Evolutionary conservation across 2,113 vertebrate species (phyloP).

Genomic region (Suncus etruscus): DNA sequence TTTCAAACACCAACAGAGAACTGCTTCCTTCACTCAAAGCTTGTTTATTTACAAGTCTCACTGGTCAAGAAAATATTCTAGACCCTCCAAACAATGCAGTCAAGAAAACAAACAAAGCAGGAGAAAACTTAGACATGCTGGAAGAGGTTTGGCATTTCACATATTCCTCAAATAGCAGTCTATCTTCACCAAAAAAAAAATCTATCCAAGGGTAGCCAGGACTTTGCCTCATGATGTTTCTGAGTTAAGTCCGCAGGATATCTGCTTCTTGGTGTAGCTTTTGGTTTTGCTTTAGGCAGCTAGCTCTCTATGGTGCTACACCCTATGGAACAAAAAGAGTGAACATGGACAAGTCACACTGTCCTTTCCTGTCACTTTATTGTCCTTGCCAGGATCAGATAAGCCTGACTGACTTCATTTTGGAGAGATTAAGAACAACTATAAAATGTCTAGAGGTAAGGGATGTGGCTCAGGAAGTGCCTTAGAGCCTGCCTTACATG

Average conservation of each 20-base stretch:
- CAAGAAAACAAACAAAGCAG: background rate
- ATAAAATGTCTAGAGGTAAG: background rate
- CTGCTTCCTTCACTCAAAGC: background rate
- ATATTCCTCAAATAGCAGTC: background rate
- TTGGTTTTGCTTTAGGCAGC: background rate
- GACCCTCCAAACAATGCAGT: background rate
- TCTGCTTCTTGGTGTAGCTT: background rate
- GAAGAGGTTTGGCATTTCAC: background rate
- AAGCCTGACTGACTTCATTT: background rate
- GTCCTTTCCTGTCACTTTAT: background rate
- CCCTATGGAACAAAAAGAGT: background rate
- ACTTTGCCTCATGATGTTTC: background rate
- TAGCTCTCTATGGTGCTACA: background rate
- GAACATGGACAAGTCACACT: background rate
- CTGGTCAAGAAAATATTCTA: background rate
- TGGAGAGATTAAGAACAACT: background rate
- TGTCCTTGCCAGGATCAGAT: background rate
- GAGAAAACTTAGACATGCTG: background rate
- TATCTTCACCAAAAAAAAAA: background rate
- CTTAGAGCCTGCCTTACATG: too few species aligned
- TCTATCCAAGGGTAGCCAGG: background rate
- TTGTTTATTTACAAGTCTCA: background rate
- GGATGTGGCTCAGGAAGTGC: too few species aligned
- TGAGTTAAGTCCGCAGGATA: background rate
- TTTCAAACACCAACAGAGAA: background rate